phyloP scores from a whole-genome alignment of 2,113 vertebrate species.

The Nycticorax nycticorax region DNA sequence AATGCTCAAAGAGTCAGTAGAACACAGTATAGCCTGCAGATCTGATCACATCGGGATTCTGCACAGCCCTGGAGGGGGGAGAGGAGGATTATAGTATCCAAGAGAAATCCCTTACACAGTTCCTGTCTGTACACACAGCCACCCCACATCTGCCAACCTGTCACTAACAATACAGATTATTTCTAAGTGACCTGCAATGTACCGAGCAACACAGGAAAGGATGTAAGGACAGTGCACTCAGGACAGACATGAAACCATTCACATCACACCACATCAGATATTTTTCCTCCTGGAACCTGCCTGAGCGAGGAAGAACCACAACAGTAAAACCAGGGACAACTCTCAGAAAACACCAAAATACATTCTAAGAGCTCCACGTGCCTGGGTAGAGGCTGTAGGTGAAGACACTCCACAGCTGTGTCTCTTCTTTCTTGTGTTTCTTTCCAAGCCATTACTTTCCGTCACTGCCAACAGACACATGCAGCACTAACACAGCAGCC shows the following conservation, averaged over 20 bases:
- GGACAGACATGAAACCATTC: neutral
- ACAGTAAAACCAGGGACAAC: neutral
- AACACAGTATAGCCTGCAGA: neutral
- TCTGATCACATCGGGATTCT: neutral
- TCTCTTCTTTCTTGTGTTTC: neutral
- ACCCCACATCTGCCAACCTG: neutral
- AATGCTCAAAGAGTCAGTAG: neutral
- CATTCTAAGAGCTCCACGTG: neutral
- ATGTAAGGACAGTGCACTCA: neutral
- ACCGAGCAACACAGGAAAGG: neutral
- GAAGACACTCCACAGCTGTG: neutral
- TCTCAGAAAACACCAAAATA: neutral
- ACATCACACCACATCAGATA: neutral
- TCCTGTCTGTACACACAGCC: neutral
- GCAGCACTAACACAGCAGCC: neutral
- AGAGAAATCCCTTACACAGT: neutral
- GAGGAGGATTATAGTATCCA: neutral
- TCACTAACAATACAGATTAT: neutral
- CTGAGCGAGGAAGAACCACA: neutral
- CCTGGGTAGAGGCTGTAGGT: neutral
- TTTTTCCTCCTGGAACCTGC: neutral
- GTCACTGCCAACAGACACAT: neutral
- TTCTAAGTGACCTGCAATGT: neutral
- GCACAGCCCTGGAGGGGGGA: neutral
- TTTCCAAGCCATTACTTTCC: neutral